phyloP scores from a whole-genome alignment of 1,140 invertebrate species.

The Habropoda laboriosa region DNA sequence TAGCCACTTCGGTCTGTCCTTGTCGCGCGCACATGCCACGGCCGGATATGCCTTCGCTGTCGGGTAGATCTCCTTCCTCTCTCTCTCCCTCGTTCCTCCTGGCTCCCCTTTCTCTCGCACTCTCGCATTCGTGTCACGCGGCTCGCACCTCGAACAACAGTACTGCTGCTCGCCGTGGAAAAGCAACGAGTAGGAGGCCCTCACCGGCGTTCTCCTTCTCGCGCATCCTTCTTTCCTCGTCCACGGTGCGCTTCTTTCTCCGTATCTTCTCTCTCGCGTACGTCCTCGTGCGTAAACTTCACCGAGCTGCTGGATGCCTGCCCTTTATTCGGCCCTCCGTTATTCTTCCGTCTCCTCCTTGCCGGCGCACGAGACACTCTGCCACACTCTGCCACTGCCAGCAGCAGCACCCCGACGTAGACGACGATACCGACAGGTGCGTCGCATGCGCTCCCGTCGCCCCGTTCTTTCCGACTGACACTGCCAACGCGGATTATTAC shows the following conservation, averaged over 20 bases:
- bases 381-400: not conserved
- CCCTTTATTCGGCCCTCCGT: slow-evolving; percentile 15
- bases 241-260: slow-evolving; percentile 1
- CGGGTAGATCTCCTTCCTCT: slow-evolving; percentile 26
- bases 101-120: slow-evolving; percentile 70
- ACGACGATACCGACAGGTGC: slow-evolving; percentile 65
- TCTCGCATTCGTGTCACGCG: slow-evolving; percentile 74
- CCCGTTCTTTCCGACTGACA: not conserved
- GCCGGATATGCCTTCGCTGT: slow-evolving; percentile 48
- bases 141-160: slow-evolving; percentile 65
- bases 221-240: slow-evolving; percentile 51
- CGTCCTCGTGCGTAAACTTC: slow-evolving; percentile 15
- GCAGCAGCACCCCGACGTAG: slow-evolving; percentile 40
- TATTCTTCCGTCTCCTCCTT: slow-evolving; percentile 9
- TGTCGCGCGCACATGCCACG: slow-evolving; percentile 52
- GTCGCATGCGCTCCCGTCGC: slow-evolving; percentile 32
- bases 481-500: not conserved
- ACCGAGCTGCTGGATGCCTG: not conserved
- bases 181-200: slow-evolving; percentile 54
- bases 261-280: not conserved
- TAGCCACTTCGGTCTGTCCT: slow-evolving; percentile 72
- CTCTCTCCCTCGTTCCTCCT: slow-evolving; percentile 45
- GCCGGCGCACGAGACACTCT: slow-evolving; percentile 14
- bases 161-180: slow-evolving; percentile 59
- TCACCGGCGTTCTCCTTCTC: slow-evolving; percentile 44